phyloP scores from a whole-genome alignment of 2,797 vertebrate species.

The Muscicapa comitata region DNA sequence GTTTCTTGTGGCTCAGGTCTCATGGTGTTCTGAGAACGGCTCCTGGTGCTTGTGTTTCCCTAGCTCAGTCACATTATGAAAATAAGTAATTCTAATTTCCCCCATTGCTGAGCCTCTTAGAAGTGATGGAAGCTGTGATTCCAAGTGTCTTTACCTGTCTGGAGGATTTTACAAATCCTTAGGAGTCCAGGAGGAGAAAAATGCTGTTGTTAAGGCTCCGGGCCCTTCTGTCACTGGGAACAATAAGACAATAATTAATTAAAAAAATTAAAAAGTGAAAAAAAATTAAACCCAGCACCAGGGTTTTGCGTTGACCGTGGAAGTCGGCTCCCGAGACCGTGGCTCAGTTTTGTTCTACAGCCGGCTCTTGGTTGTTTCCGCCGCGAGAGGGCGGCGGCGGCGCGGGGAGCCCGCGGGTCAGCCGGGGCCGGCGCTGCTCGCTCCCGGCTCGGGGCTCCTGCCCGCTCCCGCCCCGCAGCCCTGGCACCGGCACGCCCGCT shows the following conservation, averaged over 20 bases:
- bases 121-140: not conserved
- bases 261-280: accelerated
- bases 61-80: not conserved
- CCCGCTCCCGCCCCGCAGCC: not conserved
- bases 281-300: accelerated
- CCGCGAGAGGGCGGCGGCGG: not conserved
- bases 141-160: not conserved
- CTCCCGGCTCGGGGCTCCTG: no score
- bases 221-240: not conserved
- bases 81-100: not conserved
- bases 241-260: not conserved
- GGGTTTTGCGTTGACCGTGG: accelerated
- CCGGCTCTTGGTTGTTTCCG: not conserved
- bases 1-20: not conserved
- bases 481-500: conserved; percentile 75
- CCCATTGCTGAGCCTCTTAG: not conserved
- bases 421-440: not conserved
- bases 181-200: not conserved
- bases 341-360: accelerated
- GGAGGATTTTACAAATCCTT: not conserved
- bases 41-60: not conserved
- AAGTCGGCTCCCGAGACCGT: accelerated
- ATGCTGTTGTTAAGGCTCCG: not conserved
- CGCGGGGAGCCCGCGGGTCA: not conserved
- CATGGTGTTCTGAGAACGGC: accelerated